These are phyloP conservation scores for Luffia ferchaultella DNA, from an alignment of 2,888 invertebrate genomes.

Conservation along the genomic window DNA sequence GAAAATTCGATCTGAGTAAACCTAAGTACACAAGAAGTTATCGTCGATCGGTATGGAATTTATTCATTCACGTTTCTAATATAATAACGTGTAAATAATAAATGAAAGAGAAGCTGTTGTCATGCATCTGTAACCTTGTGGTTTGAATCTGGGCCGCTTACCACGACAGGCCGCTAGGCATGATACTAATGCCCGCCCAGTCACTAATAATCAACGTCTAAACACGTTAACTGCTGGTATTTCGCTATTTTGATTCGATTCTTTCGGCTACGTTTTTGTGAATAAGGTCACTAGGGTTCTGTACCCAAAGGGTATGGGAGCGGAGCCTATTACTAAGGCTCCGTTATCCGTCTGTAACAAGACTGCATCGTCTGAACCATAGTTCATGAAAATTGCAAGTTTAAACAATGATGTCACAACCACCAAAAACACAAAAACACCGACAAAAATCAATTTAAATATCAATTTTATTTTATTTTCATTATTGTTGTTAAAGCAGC, in stretches of 20 bases:
- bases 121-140: background rate
- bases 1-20: no score
- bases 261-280: background rate
- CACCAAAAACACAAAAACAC: no score
- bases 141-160: background rate
- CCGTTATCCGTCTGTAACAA: background rate
- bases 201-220: background rate
- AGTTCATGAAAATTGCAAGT: no score
- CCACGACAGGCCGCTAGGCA: background rate
- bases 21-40: no score
- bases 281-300: background rate
- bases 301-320: no score
- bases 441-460: no score
- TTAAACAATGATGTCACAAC: no score
- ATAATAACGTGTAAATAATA: background rate
- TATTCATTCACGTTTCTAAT: no score
- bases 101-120: background rate
- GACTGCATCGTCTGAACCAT: background rate
- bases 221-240: background rate
- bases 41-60: no score
- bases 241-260: background rate
- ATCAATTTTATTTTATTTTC: no score
- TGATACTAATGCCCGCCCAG: background rate
- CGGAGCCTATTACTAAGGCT: no score
- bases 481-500: no score